Conservation (phyloP, 2,797 vertebrate genomes). For the Cryptoblepharus egeriae region DNA sequence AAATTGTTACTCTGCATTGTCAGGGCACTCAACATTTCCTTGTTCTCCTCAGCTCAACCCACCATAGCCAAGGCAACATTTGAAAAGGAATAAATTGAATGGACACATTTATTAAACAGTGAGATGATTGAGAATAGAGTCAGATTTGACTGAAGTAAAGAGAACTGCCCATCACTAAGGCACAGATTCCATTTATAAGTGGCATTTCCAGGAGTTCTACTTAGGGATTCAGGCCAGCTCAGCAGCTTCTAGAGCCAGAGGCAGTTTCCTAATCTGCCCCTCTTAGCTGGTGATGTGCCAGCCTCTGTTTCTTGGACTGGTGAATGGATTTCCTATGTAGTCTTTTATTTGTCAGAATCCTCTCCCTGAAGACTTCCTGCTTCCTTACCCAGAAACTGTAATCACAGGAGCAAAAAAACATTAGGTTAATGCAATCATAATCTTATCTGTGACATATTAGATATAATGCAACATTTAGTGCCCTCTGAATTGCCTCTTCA, state of each 20-base stretch:
- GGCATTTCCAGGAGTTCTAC: neutral
- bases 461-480: neutral
- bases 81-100: neutral
- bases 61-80: neutral
- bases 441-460: neutral
- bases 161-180: neutral
- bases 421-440: neutral
- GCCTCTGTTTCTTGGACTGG: too few species aligned
- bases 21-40: neutral
- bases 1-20: neutral
- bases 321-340: neutral
- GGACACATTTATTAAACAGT: neutral
- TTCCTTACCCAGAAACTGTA: neutral
- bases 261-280: too few species aligned
- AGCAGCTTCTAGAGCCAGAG: too few species aligned
- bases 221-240: neutral
- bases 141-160: neutral
- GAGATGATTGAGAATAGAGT: neutral
- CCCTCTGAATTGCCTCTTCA: neutral
- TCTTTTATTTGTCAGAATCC: neutral
- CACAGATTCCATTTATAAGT: neutral
- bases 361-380: too few species aligned
- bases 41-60: neutral
- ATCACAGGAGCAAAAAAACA: neutral
- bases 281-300: too few species aligned